Evolutionary conservation across 2,888 invertebrate species (phyloP), one percentile per base, ranked within the genome.

Genomic region (Agapetus fuscipes): DNA sequence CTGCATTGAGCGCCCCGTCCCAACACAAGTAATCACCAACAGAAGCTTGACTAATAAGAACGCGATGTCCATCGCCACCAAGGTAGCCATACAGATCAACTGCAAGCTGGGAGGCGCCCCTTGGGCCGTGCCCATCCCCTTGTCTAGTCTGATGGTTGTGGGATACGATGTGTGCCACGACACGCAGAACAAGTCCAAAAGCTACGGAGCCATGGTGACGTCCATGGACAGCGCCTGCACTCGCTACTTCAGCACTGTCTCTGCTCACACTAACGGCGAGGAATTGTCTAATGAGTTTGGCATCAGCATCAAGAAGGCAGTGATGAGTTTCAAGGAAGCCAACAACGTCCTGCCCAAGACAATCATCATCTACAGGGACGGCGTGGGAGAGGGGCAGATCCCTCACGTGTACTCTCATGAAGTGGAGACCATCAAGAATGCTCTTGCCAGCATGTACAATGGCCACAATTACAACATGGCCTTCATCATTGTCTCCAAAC

Each of bases 111-210:
- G 94, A 12, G 95, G 94, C 0, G 81, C 85, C 0, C 87, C 93
- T 0, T 95, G 94, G 94, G 66, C 74, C 1, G 72, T 90, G 0
- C 69, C 74, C 0, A 66, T 86, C 20, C 87, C 88, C 0, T 42
- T 79, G 1, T 55, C 53, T 2, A 71, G 67, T 14, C 60, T 84
- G 2, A 90, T 95, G 88, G 78, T 89, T 0, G 72, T 86, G 5
- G 94, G 89, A 0, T 89, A 86, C 54, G 94, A 94, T 57, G 87
- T 88, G 2, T 91, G 90, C 53, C 88, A 91, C 56, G 90, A 91
- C 52, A 76, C 84, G 0, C 72, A 72, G 7, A 62, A 70, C 24
- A 80, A 78, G 56, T 66, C 67, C 30, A 74, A 74, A 52, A 76
- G 77, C 30, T 81, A 69, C 51, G 87, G 86, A 9, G 91, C 85